Base-by-base conservation (phyloP, 2,888 invertebrate species). In the Xestia rhomboidea region DNA sequence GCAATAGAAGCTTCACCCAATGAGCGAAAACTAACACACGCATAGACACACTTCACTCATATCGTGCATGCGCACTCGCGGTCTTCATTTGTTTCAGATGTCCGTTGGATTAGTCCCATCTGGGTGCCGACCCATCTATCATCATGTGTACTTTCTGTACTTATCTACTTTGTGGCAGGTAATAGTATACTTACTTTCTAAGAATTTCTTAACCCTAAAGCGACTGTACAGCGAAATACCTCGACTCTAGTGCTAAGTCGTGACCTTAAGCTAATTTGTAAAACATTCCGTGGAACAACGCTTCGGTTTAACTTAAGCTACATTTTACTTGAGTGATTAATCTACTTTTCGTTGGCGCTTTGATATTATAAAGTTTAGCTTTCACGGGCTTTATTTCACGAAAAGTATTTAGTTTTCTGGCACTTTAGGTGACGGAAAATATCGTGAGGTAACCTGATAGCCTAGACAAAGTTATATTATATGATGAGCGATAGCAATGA, bases 301-400 rank as follows among this genome's bases (percentile, higher is more conserved):
- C 49, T 79, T 57, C n/a, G 30, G 34, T 49, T 51, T n/a, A 84
- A 84, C 49, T 73, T 57, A 15, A 46, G 66, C 68, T 27, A 54
- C 24, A 30, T 49, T 69, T 71, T 27, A 62, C 34, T 46, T 62
- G 30, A 81, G 68, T 68, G 64, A 81, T 81, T 78, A 83, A 73
- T 81, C 41, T 67, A 63, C 68, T 79, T 66, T 72, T 60, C 24
- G 44, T 10, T 54, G 15, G 30, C n/a, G 38, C 21, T 81, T 46
- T 68, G n/a, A 75, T 54, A 41, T 63, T 63, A 27, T 68, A 30
- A 46, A 38, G 15, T 30, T 30, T 30, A 54, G 49, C 30, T 24
- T 60, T 44, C 10, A 46, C 21, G 15, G 15, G 2, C 30, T n/a
- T n/a, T 1, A n/a, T 80, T 38, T 54, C 2, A 75, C 21, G 15